Evolutionary conservation across 2,888 invertebrate species (phyloP), one percentile per base, ranked within the genome.

Genomic region (Agonopterix subpropinquella): DNA sequence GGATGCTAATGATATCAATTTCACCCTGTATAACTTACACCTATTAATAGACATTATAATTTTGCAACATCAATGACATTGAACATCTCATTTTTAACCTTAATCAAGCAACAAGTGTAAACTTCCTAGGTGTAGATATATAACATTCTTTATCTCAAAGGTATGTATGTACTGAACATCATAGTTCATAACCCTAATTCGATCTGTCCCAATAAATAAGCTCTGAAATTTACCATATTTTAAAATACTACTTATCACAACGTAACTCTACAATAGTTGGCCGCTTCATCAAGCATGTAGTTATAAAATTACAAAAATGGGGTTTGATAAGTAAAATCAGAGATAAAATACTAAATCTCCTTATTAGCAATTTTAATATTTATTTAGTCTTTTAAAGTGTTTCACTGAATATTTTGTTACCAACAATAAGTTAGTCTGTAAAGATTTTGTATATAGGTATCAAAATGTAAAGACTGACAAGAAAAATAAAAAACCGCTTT

Each of bases 201-300:
- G 54, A 37, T 54, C 48, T 47, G 52, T 53, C 53, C 53, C 56
- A 57, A 58, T 59, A 58, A 57, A 58, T 67, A 70, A 67, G 68
- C 67, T 71, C 62, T 64, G 59, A 45, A 53, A 62, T 61, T 62
- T 56, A 58, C 47, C 11, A 42, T 11, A 42, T 52, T 56, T 65
- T 67, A 68, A 62, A 65, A 65, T 73, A 51, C 39, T 48, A 71
- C 56, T 55, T 67, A 75, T 71, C 66, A 73, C 65, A 65, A 68
- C 54, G 60, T 42, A 42, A 62, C 55, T 61, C 58, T 65, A 65
- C 65, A 58, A 18, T 51, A 65, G 57, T 74, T 77, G 70, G 73
- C 72, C 65, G 62, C 61, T 62, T 18, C 53, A 51, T 59, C 56
- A 57, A 60, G 58, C 59, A 54, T 49, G 11, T 53, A 61, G 44